phyloP scores from a whole-genome alignment of 1,140 invertebrate genomes.

The Idris sp. region DNA sequence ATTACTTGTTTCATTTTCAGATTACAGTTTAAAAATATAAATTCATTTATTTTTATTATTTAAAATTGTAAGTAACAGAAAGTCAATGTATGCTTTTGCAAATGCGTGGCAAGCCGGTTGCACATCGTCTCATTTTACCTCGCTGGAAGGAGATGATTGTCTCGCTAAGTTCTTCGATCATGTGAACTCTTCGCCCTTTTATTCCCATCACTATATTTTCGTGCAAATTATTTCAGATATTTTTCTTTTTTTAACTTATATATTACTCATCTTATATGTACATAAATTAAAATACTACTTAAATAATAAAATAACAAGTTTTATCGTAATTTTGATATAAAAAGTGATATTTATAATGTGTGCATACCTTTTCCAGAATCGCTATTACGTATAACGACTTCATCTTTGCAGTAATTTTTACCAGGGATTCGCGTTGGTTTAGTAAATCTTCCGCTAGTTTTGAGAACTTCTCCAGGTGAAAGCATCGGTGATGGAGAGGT shows the following conservation, averaged over 20 bases:
- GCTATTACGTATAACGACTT: conserved; percentile 94
- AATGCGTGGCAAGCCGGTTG: conserved; percentile 67
- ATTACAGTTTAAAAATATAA: too few relatives aligned
- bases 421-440: conserved; percentile 93
- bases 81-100: conserved; percentile 25
- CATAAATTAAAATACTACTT: too few relatives aligned
- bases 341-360: conserved; percentile 3
- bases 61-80: too few relatives aligned
- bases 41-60: too few relatives aligned
- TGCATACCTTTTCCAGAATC: conserved; percentile 94
- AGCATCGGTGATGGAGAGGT: conserved; percentile 78
- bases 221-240: conserved; percentile 74
- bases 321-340: too few relatives aligned
- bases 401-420: conserved; percentile 95
- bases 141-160: conserved; percentile 98
- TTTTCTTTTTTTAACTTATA: too few relatives aligned
- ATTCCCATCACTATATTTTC: conserved; percentile 95
- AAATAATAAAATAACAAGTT: too few relatives aligned
- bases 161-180: conserved; percentile 98
- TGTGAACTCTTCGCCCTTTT: conserved; percentile 96
- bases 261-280: too few relatives aligned
- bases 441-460: conserved; percentile 90
- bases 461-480: conserved; percentile 89
- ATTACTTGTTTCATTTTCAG: too few relatives aligned
- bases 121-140: conserved; percentile 84